A percentile compares a stretch with the other conserved stretches of the same genome.
These are phyloP conservation scores for Thamnophis elegans DNA, from an alignment of 2,797 vertebrate species.

Conservation along the genomic window DNA sequence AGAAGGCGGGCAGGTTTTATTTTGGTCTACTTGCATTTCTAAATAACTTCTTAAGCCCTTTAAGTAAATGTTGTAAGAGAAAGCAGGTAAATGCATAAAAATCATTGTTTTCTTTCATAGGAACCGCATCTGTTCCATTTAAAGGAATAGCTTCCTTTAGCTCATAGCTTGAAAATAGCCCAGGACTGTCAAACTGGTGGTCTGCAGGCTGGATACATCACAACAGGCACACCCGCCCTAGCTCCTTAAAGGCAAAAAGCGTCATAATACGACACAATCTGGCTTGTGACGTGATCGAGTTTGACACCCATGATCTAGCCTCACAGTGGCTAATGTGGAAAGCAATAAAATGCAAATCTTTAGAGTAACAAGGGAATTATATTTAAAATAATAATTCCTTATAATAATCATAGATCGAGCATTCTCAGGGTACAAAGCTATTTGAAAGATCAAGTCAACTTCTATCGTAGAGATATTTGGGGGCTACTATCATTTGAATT, in stretches of 20 bases:
- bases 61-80: background rate
- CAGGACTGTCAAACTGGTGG: too few species aligned
- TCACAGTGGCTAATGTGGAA: background rate
- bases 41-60: background rate
- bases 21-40: background rate
- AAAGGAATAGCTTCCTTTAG: background rate
- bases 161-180: background rate
- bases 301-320: too few species aligned
- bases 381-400: background rate
- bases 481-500: background rate
- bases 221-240: too few species aligned
- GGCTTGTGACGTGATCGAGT: too few species aligned
- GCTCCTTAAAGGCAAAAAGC: too few species aligned
- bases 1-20: background rate
- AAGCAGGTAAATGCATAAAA: background rate
- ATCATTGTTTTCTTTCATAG: background rate
- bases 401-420: background rate
- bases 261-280: too few species aligned
- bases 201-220: too few species aligned
- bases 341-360: background rate
- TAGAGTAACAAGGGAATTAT: background rate
- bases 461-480: background rate
- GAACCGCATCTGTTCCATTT: background rate
- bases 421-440: background rate
- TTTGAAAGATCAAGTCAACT: background rate